Percentiles rank a stretch among this genome's conserved stretches.
These are phyloP conservation scores for Pelagia noctiluca DNA, from an alignment of 30 jellyfish, hydroid and myxozoan species.

Conservation along the genomic window DNA sequence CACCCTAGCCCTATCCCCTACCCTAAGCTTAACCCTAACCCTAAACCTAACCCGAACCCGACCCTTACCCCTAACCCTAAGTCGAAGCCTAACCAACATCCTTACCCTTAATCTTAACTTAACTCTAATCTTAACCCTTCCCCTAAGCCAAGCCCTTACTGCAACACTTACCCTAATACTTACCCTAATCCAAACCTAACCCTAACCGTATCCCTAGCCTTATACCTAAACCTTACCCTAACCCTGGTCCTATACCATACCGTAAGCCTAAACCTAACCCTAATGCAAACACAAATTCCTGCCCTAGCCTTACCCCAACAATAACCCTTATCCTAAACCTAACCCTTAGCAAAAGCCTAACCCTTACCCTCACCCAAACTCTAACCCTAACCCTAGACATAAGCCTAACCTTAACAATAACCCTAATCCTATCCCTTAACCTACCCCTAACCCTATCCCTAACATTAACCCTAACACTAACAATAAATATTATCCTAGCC, in stretches of 20 bases:
- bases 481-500: too few relatives aligned
- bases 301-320: neutral
- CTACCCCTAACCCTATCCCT: too few relatives aligned
- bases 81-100: neutral
- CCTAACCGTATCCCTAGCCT: too few relatives aligned
- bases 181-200: neutral
- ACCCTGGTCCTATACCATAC: neutral
- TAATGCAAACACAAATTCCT: too few relatives aligned
- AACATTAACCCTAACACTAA: too few relatives aligned
- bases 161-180: neutral
- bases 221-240: constrained; percentile 4
- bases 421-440: too few relatives aligned
- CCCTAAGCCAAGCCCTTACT: neutral
- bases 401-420: too few relatives aligned
- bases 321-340: neutral
- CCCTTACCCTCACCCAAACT: too few relatives aligned
- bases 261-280: too few relatives aligned
- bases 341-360: too few relatives aligned
- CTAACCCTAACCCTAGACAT: too few relatives aligned
- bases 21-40: neutral
- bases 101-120: neutral
- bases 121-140: neutral
- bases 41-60: neutral
- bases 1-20: neutral
- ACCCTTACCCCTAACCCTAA: neutral